Evolutionary conservation across 2,888 invertebrate genomes (phyloP), one percentile per base, ranked within the genome.

Genomic region (Drosophila maculinotata): DNA sequence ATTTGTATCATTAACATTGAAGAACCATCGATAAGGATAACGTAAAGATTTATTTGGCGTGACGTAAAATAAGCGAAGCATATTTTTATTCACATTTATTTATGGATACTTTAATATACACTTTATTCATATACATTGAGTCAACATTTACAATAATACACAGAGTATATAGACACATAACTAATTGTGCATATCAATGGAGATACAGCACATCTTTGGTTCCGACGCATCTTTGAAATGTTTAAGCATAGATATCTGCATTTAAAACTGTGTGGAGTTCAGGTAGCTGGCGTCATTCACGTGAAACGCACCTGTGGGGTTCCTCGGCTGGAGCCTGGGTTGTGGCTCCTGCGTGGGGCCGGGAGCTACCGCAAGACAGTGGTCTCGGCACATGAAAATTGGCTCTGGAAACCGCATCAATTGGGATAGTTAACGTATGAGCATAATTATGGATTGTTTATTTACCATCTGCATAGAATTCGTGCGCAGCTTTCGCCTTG

Each of bases 401-500:
- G 91, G 83, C 88, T 91, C 91, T 91, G 64, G 35, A 64, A 36
- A 0, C 8, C 12, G 9, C 2, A 6, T 9, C 3, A 12, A 23
- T 26, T 6, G 23, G 12, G 1, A 28, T 28, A 3, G 7, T 20
- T 45, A 2, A 30, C 3, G 6, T 2, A 14, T 10, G 7, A 2
- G 0, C 10, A 8, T 6, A 7, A 44, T 2, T 12, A 38, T 39
- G 2, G 39, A 7, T 7, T 33, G 8, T 5, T 7, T 10, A 76
- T 84, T 83, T 63, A 90, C 90, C 90, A 78, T 84, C 84, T 89
- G 90, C 83, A 90, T 88, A 76, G 90, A 90, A 81, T 87, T 90
- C 77, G 85, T 76, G 73, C 90, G 90, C 30, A 90, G 87, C 78
- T 92, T 92, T 88, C 93, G 91, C 54, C 93, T 92, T 78, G 94